Base-by-base conservation (phyloP, 2,797 vertebrate genomes). In the Jordanella pulchra region DNA sequence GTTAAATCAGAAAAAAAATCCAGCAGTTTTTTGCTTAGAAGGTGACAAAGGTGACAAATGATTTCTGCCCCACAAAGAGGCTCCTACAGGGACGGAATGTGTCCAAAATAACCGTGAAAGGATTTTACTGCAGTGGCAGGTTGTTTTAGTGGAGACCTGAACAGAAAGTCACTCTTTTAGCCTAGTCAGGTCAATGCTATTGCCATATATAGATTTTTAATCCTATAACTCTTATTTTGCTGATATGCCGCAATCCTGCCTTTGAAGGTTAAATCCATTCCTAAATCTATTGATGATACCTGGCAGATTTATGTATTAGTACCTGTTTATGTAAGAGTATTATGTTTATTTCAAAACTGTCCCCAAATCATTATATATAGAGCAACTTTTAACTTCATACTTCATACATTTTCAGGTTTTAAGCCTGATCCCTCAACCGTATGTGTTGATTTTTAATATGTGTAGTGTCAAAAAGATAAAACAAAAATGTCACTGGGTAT, bases 21-120 rank as follows among this genome's bases (percentile, higher is more conserved):
- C 66, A 65, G 75, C 65, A 70, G 63, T 51, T 84, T n/a, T 60
- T 65, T 77, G 82, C 82, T 89, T 83, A 80, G 70, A 85, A 77
- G 83, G 86, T 89, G 87, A 89, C 84, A 87, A 72, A 84, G 81
- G 86, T 86, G 91, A 89, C 89, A 89, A 87, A 82, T 80, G 84
- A 89, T 81, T 84, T 71, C 76, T 73, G 74, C 72, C 85, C 80
- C 86, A 91, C 89, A 91, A 91, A 90, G 82, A 73, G 73, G 75
- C 86, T 82, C 81, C 84, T 72, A 42, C 13, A 0, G 88, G 82
- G 86, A 80, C 11, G 18, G 74, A 74, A 72, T 1, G 73, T 58
- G 79, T 83, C 44, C 51, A 79, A 90, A 91, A 91, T 89, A 90
- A 86, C 86, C 72, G 69, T 17, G 9, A 86, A 92, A 89, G 72